phyloP scores from a whole-genome alignment of 30 jellyfish, hydroid and myxozoan species.

The Chironex yamaguchii region DNA sequence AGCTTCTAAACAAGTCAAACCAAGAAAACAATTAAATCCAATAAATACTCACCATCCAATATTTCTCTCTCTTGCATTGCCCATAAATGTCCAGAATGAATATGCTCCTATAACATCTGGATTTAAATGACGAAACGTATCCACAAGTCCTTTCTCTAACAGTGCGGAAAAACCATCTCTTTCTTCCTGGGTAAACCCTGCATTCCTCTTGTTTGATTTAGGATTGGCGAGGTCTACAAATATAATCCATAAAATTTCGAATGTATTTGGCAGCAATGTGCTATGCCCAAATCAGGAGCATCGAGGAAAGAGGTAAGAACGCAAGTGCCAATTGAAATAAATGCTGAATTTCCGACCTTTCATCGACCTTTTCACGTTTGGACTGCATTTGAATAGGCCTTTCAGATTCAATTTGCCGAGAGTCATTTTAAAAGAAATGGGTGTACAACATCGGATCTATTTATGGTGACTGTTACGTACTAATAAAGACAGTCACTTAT shows the following conservation, averaged over 20 bases:
- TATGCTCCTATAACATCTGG: conserved; percentile 80
- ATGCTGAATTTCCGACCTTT: too few relatives aligned
- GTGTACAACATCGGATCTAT: too few relatives aligned
- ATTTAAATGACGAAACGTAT: conserved; percentile 80
- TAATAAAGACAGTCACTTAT: too few relatives aligned
- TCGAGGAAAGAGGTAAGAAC: too few relatives aligned
- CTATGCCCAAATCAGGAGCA: too few relatives aligned
- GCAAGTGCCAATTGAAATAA: too few relatives aligned
- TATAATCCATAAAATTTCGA: background rate
- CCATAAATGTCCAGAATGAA: conserved; percentile 97
- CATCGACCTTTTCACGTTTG: background rate
- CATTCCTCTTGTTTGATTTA: conserved; percentile 83
- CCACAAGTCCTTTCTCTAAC: conserved; percentile 86
- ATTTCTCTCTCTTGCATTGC: conserved; percentile 88
- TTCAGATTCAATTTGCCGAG: too few relatives aligned
- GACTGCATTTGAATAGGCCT: too few relatives aligned
- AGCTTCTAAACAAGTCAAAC: background rate
- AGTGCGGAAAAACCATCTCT: conserved; percentile 84
- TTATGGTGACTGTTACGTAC: too few relatives aligned
- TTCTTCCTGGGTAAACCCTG: conserved; percentile 98
- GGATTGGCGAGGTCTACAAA: conserved; percentile 95
- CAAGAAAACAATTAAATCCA: too few relatives aligned
- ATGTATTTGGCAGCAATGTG: too few relatives aligned
- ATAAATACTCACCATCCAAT: conserved; percentile 98
- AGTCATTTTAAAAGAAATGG: too few relatives aligned